Base-by-base conservation (phyloP, 1,140 invertebrate genomes). In the Apolygus lucorum region DNA sequence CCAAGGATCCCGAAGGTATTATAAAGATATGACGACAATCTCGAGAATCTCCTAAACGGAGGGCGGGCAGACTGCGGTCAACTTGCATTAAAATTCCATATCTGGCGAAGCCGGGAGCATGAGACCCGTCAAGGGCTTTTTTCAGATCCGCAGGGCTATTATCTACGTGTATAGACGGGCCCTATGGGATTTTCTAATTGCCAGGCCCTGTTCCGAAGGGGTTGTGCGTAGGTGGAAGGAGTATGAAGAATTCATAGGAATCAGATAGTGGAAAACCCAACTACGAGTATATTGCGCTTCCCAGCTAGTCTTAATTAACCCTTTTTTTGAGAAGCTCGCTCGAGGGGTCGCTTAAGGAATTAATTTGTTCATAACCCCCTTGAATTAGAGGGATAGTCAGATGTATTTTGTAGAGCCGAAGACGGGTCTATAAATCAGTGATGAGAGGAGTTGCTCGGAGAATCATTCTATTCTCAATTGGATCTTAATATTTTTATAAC, bases 21-120 rank as follows among this genome's bases (percentile, higher is more conserved):
- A 42, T 42, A 42, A 42, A 42, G 34, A 42, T 42, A 42, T 42
- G 34, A 8, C 34, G 34, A 17, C 34, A 42, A 42, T 42, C 34
- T 42, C 34, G 34, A 17, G 34, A 42, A 42, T 42, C 34, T 42
- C 4, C 22, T 24, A 62, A 22, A n/a, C 4, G 8, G 11, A 62
- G 21, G 27, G 63, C 1, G 63, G 63, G 13, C n/a, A 26, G 11
- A 25, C 1, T 24, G 63, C 27, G 63, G 22, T 64, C 27, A 64
- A 22, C 22, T 64, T 64, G 63, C 63, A 64, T 64, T 64, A 64
- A 27, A 64, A 64, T 64, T 64, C 22, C 63, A 64, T 25, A 64
- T 64, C 27, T 64, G 22, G 63, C 22, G 22, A 11, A 27, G 4
- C 27, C 63, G 21, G 4, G 17, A 14, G 22, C 63, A 4, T 8